A percentile compares a stretch with the other conserved stretches of the same genome.
Conservation (phyloP, 2,113 vertebrate genomes). For the Dissostichus mawsoni region DNA sequence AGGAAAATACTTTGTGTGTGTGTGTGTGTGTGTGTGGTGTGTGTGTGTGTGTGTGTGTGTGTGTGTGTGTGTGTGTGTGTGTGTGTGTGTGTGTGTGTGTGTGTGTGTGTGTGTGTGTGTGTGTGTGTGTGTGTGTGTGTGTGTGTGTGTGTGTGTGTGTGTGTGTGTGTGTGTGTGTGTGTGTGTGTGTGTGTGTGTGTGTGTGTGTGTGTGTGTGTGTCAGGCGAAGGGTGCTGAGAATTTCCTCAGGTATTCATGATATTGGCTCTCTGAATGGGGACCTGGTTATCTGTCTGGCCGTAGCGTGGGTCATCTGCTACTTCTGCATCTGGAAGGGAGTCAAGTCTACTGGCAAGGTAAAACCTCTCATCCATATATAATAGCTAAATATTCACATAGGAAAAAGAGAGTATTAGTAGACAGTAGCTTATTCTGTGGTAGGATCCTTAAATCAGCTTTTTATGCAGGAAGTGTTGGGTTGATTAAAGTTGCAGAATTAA, state of each 20-base stretch:
- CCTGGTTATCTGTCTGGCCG: conserved; percentile 89
- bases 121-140: too few relatives aligned
- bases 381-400: neutral
- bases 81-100: neutral
- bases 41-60: neutral
- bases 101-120: too few relatives aligned
- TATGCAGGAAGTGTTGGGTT: neutral
- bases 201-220: neutral
- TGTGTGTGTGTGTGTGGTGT: conserved; percentile 9
- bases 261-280: conserved; percentile 93
- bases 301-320: conserved; percentile 95
- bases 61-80: neutral
- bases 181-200: conserved; percentile 7
- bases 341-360: conserved; percentile 96
- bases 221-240: conserved; percentile 91
- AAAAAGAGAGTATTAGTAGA: neutral
- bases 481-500: neutral
- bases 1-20: neutral
- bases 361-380: neutral
- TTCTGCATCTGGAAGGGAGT: conserved; percentile 99
- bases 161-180: too few relatives aligned
- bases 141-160: too few relatives aligned
- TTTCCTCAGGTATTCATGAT: conserved; percentile 92
- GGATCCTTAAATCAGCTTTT: too few relatives aligned
- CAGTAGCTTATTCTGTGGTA: too few relatives aligned